phyloP scores from a whole-genome alignment of 2,113 vertebrate species.

The Craseonycteris thonglongyai region DNA sequence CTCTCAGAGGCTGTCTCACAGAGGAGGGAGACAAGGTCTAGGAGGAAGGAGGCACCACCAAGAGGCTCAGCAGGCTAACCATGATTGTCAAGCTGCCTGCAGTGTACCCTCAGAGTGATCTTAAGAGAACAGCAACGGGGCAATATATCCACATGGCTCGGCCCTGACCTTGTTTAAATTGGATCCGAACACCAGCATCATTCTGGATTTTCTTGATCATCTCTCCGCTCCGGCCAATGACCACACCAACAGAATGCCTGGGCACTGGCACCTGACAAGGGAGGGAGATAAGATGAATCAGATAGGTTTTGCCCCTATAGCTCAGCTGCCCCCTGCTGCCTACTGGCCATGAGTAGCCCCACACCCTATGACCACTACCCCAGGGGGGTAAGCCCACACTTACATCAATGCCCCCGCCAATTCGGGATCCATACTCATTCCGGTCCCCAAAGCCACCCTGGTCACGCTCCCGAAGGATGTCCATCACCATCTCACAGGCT shows the following conservation, averaged over 20 bases:
- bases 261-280: slow-evolving; percentile 86
- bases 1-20: accelerated
- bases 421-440: slow-evolving; percentile 87
- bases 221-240: slow-evolving; percentile 91
- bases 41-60: accelerated
- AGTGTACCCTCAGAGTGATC: neutral
- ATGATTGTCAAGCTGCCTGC: neutral
- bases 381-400: neutral
- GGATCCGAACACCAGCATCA: slow-evolving; percentile 91
- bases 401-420: slow-evolving; percentile 82
- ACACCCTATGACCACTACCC: neutral
- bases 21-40: neutral
- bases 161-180: slow-evolving; percentile 92
- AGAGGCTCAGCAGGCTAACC: neutral
- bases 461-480: slow-evolving; percentile 90
- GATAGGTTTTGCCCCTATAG: accelerated
- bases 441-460: slow-evolving; percentile 88
- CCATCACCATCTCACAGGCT: slow-evolving; percentile 95
- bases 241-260: slow-evolving; percentile 91
- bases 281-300: no score
- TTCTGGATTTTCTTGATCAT: slow-evolving; percentile 98
- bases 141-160: neutral
- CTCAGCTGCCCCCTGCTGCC: neutral
- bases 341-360: neutral
- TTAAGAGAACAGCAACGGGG: neutral